Conservation (phyloP, 2,113 vertebrate genomes). For the Fulmarus glacialis region DNA sequence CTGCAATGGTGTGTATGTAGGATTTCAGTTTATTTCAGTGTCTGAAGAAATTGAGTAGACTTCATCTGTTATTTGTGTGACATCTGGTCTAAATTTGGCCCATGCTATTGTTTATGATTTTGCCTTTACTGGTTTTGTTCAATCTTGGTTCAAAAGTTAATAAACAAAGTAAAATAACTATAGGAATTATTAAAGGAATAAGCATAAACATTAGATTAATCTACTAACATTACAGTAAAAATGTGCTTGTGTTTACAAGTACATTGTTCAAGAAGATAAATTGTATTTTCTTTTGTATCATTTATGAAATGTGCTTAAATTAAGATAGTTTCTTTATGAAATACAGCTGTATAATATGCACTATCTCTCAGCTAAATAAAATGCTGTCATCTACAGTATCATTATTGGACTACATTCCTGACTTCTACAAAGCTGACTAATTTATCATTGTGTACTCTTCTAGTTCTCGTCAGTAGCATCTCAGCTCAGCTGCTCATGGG, state of each 20-base stretch:
- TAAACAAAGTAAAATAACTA: not conserved
- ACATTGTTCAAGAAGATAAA: not conserved
- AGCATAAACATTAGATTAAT: not conserved
- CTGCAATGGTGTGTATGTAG: not conserved
- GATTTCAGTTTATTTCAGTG: not conserved
- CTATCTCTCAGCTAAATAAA: not conserved
- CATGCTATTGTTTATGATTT: not conserved
- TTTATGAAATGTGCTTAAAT: conserved; percentile 32
- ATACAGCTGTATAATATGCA: not conserved
- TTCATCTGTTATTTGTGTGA: not conserved
- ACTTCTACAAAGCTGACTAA: conserved; percentile 64
- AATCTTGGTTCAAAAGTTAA: not conserved
- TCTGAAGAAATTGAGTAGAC: not conserved
- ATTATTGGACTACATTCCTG: conserved; percentile 47
- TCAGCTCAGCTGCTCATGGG: conserved; percentile 72
- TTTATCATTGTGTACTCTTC: conserved; percentile 73
- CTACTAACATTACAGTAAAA: not conserved
- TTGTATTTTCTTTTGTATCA: not conserved
- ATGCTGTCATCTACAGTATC: not conserved
- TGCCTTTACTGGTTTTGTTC: not conserved
- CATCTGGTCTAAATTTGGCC: not conserved
- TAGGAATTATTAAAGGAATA: not conserved
- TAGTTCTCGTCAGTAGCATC: conserved; percentile 67
- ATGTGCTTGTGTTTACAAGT: not conserved
- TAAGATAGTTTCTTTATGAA: not conserved